phyloP scores from a whole-genome alignment of 2,888 invertebrate species.

The Philereme vetulata region DNA sequence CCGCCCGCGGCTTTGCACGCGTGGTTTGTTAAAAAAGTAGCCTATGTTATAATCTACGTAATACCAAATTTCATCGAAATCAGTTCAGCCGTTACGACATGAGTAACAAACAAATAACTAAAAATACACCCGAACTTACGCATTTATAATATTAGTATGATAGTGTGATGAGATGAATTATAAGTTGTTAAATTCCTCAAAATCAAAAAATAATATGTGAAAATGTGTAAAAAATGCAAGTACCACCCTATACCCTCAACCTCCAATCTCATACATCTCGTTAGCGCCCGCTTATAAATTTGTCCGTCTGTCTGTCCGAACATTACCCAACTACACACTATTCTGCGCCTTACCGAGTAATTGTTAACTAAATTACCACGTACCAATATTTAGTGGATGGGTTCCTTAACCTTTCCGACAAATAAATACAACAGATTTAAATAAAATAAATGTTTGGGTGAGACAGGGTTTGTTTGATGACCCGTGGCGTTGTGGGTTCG shows the following conservation, averaged over 20 bases:
- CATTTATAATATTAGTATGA: too few relatives aligned
- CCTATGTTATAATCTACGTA: too few relatives aligned
- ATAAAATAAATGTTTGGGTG: constrained; percentile 7
- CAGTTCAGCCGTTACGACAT: too few relatives aligned
- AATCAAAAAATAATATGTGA: neutral
- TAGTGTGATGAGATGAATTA: too few relatives aligned
- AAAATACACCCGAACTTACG: too few relatives aligned
- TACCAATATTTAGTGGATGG: constrained; percentile 32
- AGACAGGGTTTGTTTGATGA: neutral
- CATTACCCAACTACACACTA: constrained; percentile 38
- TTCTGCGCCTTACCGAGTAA: constrained; percentile 37
- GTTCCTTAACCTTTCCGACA: constrained; percentile 20
- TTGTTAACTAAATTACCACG: constrained; percentile 50
- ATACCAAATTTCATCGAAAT: too few relatives aligned
- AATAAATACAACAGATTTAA: constrained; percentile 9
- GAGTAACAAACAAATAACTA: too few relatives aligned
- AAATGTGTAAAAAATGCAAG: constrained; percentile 19
- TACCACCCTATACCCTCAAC: constrained; percentile 32
- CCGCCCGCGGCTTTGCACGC: too few relatives aligned
- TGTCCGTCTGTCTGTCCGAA: constrained; percentile 61
- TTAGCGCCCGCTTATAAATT: constrained; percentile 73
- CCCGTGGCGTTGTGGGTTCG: constrained; percentile 14
- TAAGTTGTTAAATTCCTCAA: too few relatives aligned
- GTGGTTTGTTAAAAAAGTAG: too few relatives aligned
- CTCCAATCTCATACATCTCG: constrained; percentile 56